Percentiles rank a stretch among this genome's conserved stretches.
phyloP scores from a whole-genome alignment of 2,888 invertebrate genomes.

The Pardosa pseudoannulata region DNA sequence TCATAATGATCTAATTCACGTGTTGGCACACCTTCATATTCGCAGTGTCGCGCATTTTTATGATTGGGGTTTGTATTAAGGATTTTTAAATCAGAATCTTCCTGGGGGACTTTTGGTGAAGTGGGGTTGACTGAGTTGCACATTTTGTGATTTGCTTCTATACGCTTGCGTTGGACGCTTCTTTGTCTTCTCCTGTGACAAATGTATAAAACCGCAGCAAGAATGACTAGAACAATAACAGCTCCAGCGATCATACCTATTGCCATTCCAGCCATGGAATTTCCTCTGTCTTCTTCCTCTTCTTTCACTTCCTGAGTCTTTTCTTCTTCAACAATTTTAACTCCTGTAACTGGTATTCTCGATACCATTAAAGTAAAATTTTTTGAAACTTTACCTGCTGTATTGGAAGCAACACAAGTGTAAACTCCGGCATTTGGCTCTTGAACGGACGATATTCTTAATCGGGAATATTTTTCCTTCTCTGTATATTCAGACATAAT shows the following conservation, averaged over 20 bases:
- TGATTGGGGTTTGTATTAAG: constrained; percentile 59
- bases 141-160: constrained; percentile 67
- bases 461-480: constrained; percentile 61
- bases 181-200: constrained; percentile 59
- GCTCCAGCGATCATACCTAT: constrained; percentile 69
- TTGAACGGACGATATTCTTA: constrained; percentile 71
- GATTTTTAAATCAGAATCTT: constrained; percentile 67
- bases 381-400: constrained; percentile 67
- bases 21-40: constrained; percentile 68
- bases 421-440: constrained; percentile 72
- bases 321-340: constrained; percentile 69
- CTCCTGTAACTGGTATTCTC: constrained; percentile 68
- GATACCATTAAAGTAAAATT: constrained; percentile 71
- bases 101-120: constrained; percentile 54
- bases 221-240: constrained; percentile 58
- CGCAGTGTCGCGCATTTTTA: constrained; percentile 51
- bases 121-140: constrained; percentile 60
- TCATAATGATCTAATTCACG: constrained; percentile 66
- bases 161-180: constrained; percentile 55
- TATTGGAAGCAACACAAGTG: constrained; percentile 67
- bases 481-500: constrained; percentile 60
- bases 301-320: constrained; percentile 73
- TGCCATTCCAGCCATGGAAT: constrained; percentile 69
- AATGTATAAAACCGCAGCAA: constrained; percentile 58
- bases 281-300: constrained; percentile 63